Conservation (phyloP, 2,888 invertebrate species). For the Nineta flava region DNA sequence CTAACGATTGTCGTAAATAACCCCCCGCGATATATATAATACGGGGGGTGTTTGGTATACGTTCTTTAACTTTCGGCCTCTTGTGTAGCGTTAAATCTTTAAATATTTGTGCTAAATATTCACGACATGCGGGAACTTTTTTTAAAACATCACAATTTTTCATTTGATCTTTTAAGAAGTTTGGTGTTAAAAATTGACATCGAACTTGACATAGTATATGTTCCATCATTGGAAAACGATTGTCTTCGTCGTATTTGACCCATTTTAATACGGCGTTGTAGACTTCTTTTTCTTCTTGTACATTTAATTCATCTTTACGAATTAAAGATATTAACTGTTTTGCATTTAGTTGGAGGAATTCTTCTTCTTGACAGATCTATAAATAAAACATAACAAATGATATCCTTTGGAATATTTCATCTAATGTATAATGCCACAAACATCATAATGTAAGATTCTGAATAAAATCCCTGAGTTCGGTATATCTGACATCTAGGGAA, state of each 20-base stretch:
- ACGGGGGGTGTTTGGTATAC: conserved; percentile 75
- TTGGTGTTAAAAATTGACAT: conserved; percentile 82
- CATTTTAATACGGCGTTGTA: conserved; percentile 84
- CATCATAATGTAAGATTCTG: too few relatives aligned
- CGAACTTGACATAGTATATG: conserved; percentile 76
- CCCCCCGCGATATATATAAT: conserved; percentile 88
- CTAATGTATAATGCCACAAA: too few relatives aligned
- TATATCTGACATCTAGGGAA: too few relatives aligned
- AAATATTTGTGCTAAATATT: conserved; percentile 79
- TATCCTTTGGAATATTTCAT: too few relatives aligned
- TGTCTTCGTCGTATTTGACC: conserved; percentile 78
- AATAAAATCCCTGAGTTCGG: too few relatives aligned
- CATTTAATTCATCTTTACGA: conserved; percentile 79
- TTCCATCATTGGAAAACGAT: conserved; percentile 71
- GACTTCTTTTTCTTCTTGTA: conserved; percentile 81
- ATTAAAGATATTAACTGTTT: conserved; percentile 70
- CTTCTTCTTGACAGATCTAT: conserved; percentile 81
- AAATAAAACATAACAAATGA: conserved; percentile 9
- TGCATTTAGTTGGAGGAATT: conserved; percentile 69
- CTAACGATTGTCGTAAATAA: conserved; percentile 71
- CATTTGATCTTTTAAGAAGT: conserved; percentile 82
- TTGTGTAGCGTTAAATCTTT: conserved; percentile 82
- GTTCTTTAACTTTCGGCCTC: conserved; percentile 65
- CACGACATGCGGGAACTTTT: conserved; percentile 76
- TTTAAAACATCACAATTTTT: conserved; percentile 75